Evolutionary conservation across 2,888 invertebrate species (phyloP), one percentile per base, ranked within the genome.

Genomic region (Salpingus planirostris): DNA sequence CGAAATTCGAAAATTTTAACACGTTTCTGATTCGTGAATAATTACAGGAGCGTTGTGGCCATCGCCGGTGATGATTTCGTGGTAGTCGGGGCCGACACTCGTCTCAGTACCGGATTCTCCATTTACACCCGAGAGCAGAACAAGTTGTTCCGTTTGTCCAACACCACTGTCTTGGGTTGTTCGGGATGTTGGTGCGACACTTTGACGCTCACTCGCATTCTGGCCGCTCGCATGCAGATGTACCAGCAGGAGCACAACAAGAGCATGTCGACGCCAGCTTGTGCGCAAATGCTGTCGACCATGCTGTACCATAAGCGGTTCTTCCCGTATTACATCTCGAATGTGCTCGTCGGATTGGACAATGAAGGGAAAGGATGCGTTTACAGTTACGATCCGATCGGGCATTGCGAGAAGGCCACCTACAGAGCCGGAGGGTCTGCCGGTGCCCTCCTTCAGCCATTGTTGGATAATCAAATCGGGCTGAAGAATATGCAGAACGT

Each of bases 121-220:
- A 95, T 96, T 55, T 85, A 88, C 54, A 86, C 91, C 0, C 74
- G 95, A 21, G 78, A 89, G 33, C 88, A 90, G 58, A 80, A 85
- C 43, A 96, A 96, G 64, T 67, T 93, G 6, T 91, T 91, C 55
- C 69, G 76, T 43, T 64, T 96, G 47, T 86, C 91, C 0, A 68
- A 79, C 1, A 76, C 74, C 27, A 92, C 93, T 1, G 82, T 97
- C 21, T 69, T 98, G n/a, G 95, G 90, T 1, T 89, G 90, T 33
- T 80, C 90, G 12, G 97, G 97, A 11, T 98, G 97, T 65, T 96
- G 97, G 89, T 95, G 96, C 55, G 98, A 98, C 66, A 88, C 90
- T 3, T 68, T 96, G 11, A 90, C 96, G 1, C 69, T 98, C 27
- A 90, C 90, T 6, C 76, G 88, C 44, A 68, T 90, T 42, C 64